Percentiles rank a stretch among this genome's conserved stretches.
phyloP scores from a whole-genome alignment of 2,888 invertebrate species.

The Perizoma affinitatum region DNA sequence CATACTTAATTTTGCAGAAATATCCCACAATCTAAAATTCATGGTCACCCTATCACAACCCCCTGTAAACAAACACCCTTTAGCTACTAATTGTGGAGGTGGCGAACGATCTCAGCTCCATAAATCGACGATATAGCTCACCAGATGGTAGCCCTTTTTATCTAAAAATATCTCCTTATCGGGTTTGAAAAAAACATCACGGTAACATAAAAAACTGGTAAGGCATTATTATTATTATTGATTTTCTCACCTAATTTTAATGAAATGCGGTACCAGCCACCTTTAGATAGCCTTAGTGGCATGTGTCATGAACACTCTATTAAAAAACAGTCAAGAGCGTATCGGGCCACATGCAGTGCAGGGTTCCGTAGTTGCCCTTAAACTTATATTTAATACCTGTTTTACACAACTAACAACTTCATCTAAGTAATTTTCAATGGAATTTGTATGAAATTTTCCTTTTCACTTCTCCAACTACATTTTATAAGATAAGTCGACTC shows the following conservation, averaged over 20 bases:
- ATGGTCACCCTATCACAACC: slow-evolving; percentile 42
- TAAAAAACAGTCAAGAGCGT: too few relatives aligned
- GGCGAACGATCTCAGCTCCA: slow-evolving; percentile 54
- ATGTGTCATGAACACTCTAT: slow-evolving; percentile 99
- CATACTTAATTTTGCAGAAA: neutral
- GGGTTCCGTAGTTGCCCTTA: too few relatives aligned
- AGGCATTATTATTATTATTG: too few relatives aligned
- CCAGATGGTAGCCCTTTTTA: slow-evolving; percentile 38
- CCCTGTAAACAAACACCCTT: slow-evolving; percentile 73
- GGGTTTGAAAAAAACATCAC: neutral
- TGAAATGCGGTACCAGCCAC: slow-evolving; percentile 99
- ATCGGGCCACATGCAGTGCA: too few relatives aligned
- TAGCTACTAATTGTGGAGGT: slow-evolving; percentile 75
- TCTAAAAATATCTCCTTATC: slow-evolving; percentile 17
- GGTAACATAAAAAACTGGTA: too few relatives aligned
- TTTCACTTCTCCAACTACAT: too few relatives aligned
- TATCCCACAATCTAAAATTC: neutral
- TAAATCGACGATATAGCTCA: slow-evolving; percentile 50
- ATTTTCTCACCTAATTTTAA: slow-evolving; percentile 96
- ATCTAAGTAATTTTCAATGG: too few relatives aligned
- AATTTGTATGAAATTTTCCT: too few relatives aligned
- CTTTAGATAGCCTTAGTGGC: slow-evolving; percentile 99
- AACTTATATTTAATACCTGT: too few relatives aligned
- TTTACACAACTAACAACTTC: too few relatives aligned
- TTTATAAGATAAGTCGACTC: too few relatives aligned